phyloP scores from a whole-genome alignment of 2,113 vertebrate species.

The Spermophilus dauricus region DNA sequence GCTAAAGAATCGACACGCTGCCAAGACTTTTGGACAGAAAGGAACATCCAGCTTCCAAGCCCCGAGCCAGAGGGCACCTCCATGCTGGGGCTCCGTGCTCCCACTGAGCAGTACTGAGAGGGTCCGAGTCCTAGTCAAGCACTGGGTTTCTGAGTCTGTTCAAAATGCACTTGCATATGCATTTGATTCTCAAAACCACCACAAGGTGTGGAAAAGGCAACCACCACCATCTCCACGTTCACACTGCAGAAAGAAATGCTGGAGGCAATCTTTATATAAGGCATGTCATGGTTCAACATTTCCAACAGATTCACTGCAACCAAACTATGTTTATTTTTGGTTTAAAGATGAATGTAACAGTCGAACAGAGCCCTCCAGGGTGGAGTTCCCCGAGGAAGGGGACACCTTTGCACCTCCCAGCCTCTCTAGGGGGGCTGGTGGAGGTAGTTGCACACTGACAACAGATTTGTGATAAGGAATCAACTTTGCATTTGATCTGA shows the following conservation, averaged over 20 bases:
- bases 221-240: neutral
- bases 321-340: neutral
- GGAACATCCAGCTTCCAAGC: neutral
- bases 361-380: neutral
- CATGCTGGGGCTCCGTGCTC: neutral
- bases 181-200: neutral
- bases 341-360: neutral
- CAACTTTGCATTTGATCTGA: neutral
- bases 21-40: neutral
- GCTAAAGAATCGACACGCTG: neutral
- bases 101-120: neutral
- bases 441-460: neutral
- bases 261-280: neutral
- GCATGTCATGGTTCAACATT: neutral
- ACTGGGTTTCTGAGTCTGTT: neutral
- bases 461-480: neutral
- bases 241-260: neutral
- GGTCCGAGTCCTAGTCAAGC: accelerated
- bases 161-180: neutral
- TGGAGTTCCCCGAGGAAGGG: too few relatives aligned
- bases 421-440: neutral
- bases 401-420: neutral
- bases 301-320: neutral
- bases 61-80: neutral
- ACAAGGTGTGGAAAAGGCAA: neutral